These are phyloP conservation scores for Chaetophractus vellerosus DNA, from an alignment of 2,797 vertebrate species.

Conservation along the genomic window DNA sequence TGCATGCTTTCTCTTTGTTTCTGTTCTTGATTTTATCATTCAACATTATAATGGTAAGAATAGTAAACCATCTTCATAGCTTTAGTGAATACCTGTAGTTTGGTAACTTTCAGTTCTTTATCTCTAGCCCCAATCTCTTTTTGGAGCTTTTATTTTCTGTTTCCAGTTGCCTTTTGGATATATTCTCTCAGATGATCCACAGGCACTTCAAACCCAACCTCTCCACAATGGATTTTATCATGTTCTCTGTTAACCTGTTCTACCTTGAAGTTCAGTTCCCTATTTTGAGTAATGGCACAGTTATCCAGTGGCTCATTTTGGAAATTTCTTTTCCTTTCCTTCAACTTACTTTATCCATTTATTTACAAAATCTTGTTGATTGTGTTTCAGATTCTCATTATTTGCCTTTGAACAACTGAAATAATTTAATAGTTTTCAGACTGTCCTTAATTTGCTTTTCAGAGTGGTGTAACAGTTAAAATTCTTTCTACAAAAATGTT, in stretches of 20 bases:
- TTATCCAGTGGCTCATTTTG: neutral
- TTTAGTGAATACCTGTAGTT: neutral
- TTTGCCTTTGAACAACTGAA: constrained; percentile 4
- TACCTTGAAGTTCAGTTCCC: neutral
- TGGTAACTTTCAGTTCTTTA: neutral
- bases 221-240: neutral
- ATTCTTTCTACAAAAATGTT: neutral
- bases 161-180: neutral
- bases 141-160: neutral
- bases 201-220: neutral
- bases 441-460: neutral
- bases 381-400: neutral
- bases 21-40: neutral
- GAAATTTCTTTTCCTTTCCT: constrained; percentile 19
- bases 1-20: neutral
- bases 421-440: neutral
- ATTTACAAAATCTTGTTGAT: neutral
- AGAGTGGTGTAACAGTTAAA: neutral
- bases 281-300: neutral
- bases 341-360: neutral
- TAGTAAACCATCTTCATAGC: neutral
- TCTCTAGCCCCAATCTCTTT: neutral
- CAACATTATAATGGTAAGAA: neutral
- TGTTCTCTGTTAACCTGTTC: neutral
- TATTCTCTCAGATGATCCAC: neutral